These are phyloP conservation scores for Euleptes europaea DNA, from an alignment of 2,113 vertebrate species.

Conservation along the genomic window DNA sequence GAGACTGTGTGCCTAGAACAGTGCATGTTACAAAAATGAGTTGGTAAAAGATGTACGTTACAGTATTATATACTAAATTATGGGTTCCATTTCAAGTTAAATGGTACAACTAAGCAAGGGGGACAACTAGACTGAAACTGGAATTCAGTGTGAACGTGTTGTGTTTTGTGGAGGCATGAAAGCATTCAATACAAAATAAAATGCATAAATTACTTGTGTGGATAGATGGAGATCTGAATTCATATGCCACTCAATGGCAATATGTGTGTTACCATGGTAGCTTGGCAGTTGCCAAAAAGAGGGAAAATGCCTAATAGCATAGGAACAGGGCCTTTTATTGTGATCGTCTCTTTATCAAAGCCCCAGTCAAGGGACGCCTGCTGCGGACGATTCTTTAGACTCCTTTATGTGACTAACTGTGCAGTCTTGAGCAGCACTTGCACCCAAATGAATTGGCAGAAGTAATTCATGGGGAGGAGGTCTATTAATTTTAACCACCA, in stretches of 20 bases:
- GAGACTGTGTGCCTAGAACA: background rate
- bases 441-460: too few species aligned
- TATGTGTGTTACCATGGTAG: background rate
- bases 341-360: background rate
- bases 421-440: too few species aligned
- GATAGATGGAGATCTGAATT: background rate
- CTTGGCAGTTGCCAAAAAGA: background rate
- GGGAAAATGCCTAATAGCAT: background rate
- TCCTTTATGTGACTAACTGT: too few species aligned
- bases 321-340: background rate
- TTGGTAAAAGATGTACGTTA: background rate
- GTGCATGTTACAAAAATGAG: background rate
- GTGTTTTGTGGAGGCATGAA: background rate
- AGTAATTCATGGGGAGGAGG: too few species aligned
- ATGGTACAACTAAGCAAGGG: background rate
- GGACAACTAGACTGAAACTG: background rate
- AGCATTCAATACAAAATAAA: background rate
- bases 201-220: background rate
- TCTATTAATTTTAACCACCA: too few species aligned
- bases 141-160: background rate
- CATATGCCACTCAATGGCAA: background rate
- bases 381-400: background rate
- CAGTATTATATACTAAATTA: background rate
- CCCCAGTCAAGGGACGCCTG: background rate
- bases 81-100: background rate